phyloP scores from a whole-genome alignment of 2,797 vertebrate species.

The Masticophis lateralis region DNA sequence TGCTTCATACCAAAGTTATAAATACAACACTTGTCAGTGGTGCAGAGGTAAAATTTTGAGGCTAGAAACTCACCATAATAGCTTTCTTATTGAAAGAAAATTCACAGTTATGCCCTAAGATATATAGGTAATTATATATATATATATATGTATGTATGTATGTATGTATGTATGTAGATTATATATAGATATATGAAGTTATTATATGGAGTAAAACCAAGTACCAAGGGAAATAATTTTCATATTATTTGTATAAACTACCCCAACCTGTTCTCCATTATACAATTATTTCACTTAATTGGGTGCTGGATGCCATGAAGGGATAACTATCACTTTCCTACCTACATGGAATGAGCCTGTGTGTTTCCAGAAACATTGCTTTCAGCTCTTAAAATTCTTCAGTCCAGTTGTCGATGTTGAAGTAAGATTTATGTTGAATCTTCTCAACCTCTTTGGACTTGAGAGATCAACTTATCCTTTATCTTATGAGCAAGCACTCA shows the following conservation, averaged over 20 bases:
- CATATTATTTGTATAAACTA: background rate
- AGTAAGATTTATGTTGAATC: background rate
- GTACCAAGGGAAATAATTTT: background rate
- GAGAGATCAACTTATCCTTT: background rate
- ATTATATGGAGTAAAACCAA: background rate
- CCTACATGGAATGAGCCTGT: background rate
- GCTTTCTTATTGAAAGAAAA: background rate
- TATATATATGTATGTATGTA: too few species aligned
- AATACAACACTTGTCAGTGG: slow-evolving; percentile 18
- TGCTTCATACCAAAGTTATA: slow-evolving; percentile 30
- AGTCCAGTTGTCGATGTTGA: background rate
- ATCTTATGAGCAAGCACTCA: background rate
- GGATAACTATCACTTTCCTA: background rate
- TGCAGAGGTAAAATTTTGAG: background rate
- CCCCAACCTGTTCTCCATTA: background rate
- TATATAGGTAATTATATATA: background rate
- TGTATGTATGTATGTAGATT: too few species aligned
- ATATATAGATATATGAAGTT: background rate
- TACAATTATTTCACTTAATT: background rate
- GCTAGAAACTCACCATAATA: background rate
- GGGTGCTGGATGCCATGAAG: background rate
- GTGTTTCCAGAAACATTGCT: background rate
- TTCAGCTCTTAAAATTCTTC: background rate
- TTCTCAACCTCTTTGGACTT: background rate
- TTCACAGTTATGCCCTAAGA: background rate